Conservation (phyloP, 1,140 invertebrate species). For the Lasaia peninsularis region DNA sequence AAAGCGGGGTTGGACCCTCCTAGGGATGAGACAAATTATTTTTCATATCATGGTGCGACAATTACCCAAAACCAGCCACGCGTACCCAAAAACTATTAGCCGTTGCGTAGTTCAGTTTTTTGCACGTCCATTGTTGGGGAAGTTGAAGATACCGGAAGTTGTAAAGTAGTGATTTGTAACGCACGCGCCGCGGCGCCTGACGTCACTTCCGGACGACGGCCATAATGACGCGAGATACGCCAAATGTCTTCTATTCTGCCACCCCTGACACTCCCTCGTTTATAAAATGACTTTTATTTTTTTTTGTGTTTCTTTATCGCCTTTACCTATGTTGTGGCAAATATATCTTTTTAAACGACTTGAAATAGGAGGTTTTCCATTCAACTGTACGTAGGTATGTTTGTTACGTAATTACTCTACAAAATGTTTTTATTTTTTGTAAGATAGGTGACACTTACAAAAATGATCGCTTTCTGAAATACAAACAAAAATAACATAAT, state of each 20-base stretch:
- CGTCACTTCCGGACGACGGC: slow-evolving; percentile 52
- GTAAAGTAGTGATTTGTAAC: slow-evolving; percentile 76
- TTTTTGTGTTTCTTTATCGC: background rate
- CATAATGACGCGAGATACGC: slow-evolving; percentile 55
- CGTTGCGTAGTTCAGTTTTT: slow-evolving; percentile 44
- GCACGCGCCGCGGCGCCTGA: slow-evolving; percentile 70
- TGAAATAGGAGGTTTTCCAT: no score
- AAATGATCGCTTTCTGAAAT: no score
- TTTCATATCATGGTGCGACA: slow-evolving; percentile 59
- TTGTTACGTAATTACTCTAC: no score
- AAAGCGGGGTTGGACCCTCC: slow-evolving; percentile 12
- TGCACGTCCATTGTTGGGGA: slow-evolving; percentile 50
- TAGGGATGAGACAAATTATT: slow-evolving; percentile 61
- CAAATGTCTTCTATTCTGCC: slow-evolving; percentile 32
- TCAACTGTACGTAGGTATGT: no score
- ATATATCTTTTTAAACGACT: no score
- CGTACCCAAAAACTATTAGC: slow-evolving; percentile 66
- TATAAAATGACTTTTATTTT: background rate
- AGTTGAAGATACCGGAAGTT: slow-evolving; percentile 61
- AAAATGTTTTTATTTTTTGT: no score
- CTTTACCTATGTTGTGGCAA: background rate
- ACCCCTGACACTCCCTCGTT: background rate
- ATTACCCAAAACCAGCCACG: slow-evolving; percentile 48
- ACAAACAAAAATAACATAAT: no score
- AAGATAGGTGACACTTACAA: no score